A percentile compares a stretch with the other conserved stretches of the same genome.
Conservation (phyloP, 2,797 vertebrate genomes). For the Chelonia mydas region DNA sequence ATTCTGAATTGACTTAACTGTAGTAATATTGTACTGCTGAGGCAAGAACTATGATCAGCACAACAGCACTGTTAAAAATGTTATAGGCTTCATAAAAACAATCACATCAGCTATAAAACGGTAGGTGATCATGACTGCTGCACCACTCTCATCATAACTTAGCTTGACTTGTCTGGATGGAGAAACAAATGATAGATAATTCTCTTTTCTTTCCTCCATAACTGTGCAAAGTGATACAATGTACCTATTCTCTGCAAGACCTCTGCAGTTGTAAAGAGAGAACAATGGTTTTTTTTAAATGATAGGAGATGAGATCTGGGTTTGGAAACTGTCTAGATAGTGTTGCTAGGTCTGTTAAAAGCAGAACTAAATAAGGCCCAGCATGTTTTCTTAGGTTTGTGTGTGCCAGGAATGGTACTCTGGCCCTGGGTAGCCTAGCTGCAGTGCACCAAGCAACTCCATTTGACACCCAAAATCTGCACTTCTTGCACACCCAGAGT, state of each 20-base stretch:
- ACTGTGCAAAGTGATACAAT: conserved; percentile 66
- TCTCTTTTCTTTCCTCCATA: conserved; percentile 54
- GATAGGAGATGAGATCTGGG: conserved; percentile 47
- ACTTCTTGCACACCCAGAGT: not conserved
- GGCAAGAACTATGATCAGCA: conserved; percentile 73
- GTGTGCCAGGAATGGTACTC: not conserved
- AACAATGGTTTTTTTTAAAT: conserved; percentile 72
- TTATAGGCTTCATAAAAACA: conserved; percentile 82
- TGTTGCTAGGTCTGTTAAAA: conserved; percentile 25
- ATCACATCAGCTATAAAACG: conserved; percentile 79
- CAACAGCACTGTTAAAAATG: conserved; percentile 71
- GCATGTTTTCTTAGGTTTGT: conserved; percentile 5
- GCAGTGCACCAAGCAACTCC: not conserved
- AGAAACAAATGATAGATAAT: conserved; percentile 80
- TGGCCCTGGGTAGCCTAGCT: not conserved
- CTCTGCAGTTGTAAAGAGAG: conserved; percentile 60
- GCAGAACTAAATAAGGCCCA: conserved; percentile 31
- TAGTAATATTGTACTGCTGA: conserved; percentile 75
- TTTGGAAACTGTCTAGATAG: conserved; percentile 49
- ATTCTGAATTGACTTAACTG: conserved; percentile 69
- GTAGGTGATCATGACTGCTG: conserved; percentile 78
- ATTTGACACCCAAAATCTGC: not conserved
- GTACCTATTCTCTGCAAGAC: conserved; percentile 58
- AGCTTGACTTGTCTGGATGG: conserved; percentile 77
- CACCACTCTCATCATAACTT: conserved; percentile 74